Base-by-base conservation (phyloP, 1,140 invertebrate species). In the Hestina assimilis region DNA sequence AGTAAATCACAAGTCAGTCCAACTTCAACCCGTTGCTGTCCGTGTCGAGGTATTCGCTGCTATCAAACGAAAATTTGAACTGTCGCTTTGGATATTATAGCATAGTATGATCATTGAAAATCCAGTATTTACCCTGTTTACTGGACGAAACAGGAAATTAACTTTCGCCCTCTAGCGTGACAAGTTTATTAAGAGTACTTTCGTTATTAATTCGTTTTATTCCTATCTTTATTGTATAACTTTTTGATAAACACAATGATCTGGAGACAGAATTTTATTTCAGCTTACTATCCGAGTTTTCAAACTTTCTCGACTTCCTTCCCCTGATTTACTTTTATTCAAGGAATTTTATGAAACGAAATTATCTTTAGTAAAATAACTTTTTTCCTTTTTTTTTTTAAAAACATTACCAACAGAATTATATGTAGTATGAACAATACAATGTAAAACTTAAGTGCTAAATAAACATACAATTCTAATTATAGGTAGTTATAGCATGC, bases 181-280 rank as follows among this genome's bases (percentile, higher is more conserved):
- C 79, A 84, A 84, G 66, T 82, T 82, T 82, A 84, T 84, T 84
- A 82, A 81, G 71, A 82, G 76, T 70, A 75, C 70, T 78, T 78
- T 78, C 69, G 56, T 73, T 76, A 66, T 76, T 81, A 71, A 69
- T 71, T 58, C 57, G 61, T 63, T 74, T 69, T 75, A 60, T 59
- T 69, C 68, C 46, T 61, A 61, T 74, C 72, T 50, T 70, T 75
- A 63, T 65, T 66, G 63, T 56, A 35, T 21, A 35, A 38, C 23
- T 47, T 47, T 24, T n/a, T n/a, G 11, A 6, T 14, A 24, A 31
- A 66, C n/a, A 53, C 46, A 72, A 66, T 66, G 62, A 14, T 20
- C 21, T 17, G 31, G 31, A 0, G 14, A 14, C 2, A 17, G 2
- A 28, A 4, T 35, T 15, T 35, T 8, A 15, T 35, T 35, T 35